Percentiles rank a stretch among this genome's conserved stretches.
These are phyloP conservation scores for Eremophila alpestris DNA, from an alignment of 2,797 vertebrate species.

Conservation along the genomic window DNA sequence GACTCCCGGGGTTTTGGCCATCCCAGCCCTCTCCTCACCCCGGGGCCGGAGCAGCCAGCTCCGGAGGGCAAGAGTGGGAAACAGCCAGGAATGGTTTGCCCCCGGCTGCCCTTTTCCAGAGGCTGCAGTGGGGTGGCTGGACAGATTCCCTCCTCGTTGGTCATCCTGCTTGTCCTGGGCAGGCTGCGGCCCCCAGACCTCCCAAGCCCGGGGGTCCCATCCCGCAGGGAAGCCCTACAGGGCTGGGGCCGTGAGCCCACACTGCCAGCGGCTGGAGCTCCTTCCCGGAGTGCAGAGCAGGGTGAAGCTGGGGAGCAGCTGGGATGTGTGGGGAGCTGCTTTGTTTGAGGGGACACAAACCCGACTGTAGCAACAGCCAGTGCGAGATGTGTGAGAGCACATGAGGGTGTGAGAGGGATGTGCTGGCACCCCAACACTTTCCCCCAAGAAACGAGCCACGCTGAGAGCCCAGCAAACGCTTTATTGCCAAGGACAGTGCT, in stretches of 20 bases:
- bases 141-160: rapidly evolving
- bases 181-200: background rate
- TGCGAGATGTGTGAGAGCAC: background rate
- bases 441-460: rapidly evolving
- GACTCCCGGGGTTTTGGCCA: background rate
- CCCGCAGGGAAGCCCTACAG: rapidly evolving
- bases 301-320: background rate
- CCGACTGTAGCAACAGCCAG: rapidly evolving
- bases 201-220: background rate
- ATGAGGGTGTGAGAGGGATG: background rate
- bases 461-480: background rate
- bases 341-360: background rate
- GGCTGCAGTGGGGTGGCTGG: background rate
- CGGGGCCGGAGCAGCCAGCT: too few relatives aligned
- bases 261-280: background rate
- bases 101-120: background rate
- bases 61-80: background rate
- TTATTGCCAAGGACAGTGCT: background rate
- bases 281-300: rapidly evolving
- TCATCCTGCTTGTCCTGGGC: background rate
- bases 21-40: background rate
- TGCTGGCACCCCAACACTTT: background rate
- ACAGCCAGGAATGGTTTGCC: background rate
- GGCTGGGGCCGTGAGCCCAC: rapidly evolving
- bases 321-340: background rate